Evolutionary conservation across 2,888 invertebrate species (phyloP).

Genomic region (Erebia palarica): DNA sequence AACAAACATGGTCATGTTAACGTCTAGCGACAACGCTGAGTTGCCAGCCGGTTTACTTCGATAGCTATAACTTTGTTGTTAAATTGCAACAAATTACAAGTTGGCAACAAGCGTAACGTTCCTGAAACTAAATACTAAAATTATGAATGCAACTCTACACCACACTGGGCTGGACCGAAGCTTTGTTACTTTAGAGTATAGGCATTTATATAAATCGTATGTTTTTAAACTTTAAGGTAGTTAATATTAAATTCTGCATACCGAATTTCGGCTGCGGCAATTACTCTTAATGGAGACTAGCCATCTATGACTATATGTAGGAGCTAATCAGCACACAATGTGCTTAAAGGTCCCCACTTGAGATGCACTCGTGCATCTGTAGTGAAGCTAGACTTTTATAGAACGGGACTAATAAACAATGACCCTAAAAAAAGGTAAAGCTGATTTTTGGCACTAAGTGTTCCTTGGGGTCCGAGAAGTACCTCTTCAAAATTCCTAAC

Average conservation of each 20-base stretch:
- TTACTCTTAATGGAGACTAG: no score
- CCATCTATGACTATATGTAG: no score
- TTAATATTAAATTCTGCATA: background rate
- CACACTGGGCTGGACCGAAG: slow-evolving; percentile 20
- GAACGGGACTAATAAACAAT: no score
- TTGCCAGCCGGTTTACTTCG: slow-evolving; percentile 9
- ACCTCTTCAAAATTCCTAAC: no score
- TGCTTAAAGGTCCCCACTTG: no score
- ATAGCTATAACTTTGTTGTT: slow-evolving; percentile 8
- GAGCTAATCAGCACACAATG: no score
- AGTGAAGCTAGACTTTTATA: no score
- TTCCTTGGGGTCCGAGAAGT: no score
- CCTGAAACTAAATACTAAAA: slow-evolving; percentile 11
- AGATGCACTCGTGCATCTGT: no score
- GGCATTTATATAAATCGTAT: background rate
- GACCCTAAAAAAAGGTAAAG: no score
- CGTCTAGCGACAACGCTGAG: slow-evolving; percentile 6
- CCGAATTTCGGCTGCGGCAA: background rate
- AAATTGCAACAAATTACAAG: slow-evolving; percentile 19
- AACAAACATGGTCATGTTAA: slow-evolving; percentile 20
- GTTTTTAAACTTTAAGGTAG: background rate
- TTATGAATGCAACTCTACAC: slow-evolving; percentile 17
- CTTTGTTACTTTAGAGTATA: slow-evolving; percentile 16
- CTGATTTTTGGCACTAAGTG: no score
- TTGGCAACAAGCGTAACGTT: slow-evolving; percentile 16